phyloP scores from a whole-genome alignment of 1,140 invertebrate genomes.

The Latrodectus geometricus region DNA sequence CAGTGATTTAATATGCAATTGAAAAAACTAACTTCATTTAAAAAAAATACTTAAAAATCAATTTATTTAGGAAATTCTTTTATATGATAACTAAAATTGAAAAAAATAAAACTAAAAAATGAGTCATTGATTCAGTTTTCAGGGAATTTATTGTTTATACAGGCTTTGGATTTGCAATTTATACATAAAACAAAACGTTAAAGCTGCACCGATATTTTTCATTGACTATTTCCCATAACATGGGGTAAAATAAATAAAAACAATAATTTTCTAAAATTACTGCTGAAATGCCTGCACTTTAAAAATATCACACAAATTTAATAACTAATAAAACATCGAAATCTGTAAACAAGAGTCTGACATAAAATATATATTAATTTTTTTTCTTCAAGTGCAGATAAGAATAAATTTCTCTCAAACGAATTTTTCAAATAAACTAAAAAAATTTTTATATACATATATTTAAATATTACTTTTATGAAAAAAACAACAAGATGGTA shows the following conservation, averaged over 20 bases:
- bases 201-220: not conserved
- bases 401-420: constrained; percentile 25
- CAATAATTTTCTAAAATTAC: not conserved
- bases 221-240: not conserved
- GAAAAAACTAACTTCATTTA: no score
- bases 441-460: constrained; percentile 11
- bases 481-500: not conserved
- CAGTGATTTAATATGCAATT: no score
- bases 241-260: not conserved
- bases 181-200: not conserved
- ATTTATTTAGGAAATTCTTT: no score
- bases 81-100: no score
- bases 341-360: constrained; percentile 14
- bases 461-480: constrained; percentile 9
- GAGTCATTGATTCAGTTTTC: no score
- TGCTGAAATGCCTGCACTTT: not conserved
- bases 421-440: constrained; percentile 1
- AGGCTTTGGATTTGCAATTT: not conserved
- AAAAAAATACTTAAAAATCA: no score
- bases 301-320: not conserved
- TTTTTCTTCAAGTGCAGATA: not conserved
- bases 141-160: no score
- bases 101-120: no score
- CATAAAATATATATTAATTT: constrained; percentile 26
- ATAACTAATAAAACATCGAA: constrained; percentile 9